Conservation (phyloP, 2,888 invertebrate genomes). For the Palloptera scutellata region DNA sequence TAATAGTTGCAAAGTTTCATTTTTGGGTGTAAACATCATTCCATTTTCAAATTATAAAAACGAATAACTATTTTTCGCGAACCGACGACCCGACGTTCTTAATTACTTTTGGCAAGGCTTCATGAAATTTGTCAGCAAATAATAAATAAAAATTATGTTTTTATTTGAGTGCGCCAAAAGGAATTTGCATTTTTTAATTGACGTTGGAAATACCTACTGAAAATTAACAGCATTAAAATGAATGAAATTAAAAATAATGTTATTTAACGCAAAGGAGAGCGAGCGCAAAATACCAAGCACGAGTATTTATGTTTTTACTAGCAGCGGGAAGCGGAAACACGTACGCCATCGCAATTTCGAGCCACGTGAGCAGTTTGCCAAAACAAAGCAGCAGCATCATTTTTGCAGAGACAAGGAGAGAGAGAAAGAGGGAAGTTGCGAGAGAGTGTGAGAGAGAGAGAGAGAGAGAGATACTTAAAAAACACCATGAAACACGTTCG, state of each 20-base stretch:
- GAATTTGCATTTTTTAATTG: slow-evolving; percentile 24
- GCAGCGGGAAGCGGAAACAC: slow-evolving; percentile 12
- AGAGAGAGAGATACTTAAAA: background rate
- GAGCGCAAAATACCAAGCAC: background rate
- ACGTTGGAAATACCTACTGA: slow-evolving; percentile 20
- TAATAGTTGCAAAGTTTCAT: too few relatives aligned
- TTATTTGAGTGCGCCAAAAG: background rate
- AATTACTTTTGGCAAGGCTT: too few relatives aligned
- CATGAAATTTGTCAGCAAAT: too few relatives aligned
- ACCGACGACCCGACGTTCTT: too few relatives aligned
- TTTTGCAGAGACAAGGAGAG: too few relatives aligned
- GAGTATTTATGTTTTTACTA: background rate
- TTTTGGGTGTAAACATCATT: too few relatives aligned
- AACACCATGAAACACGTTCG: background rate
- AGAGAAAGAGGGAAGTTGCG: too few relatives aligned
- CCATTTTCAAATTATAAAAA: too few relatives aligned
- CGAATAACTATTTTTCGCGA: too few relatives aligned
- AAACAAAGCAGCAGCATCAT: slow-evolving; percentile 7
- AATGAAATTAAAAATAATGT: slow-evolving; percentile 13
- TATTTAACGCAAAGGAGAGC: background rate
- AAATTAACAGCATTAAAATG: slow-evolving; percentile 33
- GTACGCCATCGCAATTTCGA: slow-evolving; percentile 6
- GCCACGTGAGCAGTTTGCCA: slow-evolving; percentile 2
- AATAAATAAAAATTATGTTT: too few relatives aligned
- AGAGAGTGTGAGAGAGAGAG: too few relatives aligned